Percentiles rank a stretch among this genome's conserved stretches.
These are phyloP conservation scores for Mesodorylaimus sp. DNA, from an alignment of 2,888 invertebrate genomes.

Conservation along the genomic window DNA sequence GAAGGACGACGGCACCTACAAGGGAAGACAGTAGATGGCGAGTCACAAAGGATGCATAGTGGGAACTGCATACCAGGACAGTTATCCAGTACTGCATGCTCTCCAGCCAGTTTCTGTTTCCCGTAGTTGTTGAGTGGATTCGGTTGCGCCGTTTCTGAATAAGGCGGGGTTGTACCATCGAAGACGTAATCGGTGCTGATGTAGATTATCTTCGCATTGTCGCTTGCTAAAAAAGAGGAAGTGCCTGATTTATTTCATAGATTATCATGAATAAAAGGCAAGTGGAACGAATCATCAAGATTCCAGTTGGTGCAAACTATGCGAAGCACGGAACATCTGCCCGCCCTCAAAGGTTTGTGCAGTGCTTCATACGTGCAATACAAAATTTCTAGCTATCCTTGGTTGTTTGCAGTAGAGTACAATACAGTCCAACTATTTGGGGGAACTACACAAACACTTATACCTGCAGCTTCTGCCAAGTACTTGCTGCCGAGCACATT, in stretches of 20 bases:
- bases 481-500: slow-evolving; percentile 34
- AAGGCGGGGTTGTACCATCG: slow-evolving; percentile 39
- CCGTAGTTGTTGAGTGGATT: slow-evolving; percentile 40
- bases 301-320: neutral
- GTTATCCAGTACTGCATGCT: slow-evolving; percentile 29
- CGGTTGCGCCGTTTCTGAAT: slow-evolving; percentile 30
- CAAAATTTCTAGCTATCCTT: neutral
- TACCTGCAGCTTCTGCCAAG: slow-evolving; percentile 28
- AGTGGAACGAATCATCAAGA: neutral
- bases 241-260: too few species aligned
- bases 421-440: neutral
- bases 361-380: too few species aligned
- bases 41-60: neutral
- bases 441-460: neutral
- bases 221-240: slow-evolving; percentile 17
- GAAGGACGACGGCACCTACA: slow-evolving; percentile 34
- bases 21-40: neutral
- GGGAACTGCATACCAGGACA: slow-evolving; percentile 23
- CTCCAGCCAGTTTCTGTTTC: slow-evolving; percentile 36
- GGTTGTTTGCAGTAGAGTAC: neutral
- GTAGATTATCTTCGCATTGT: slow-evolving; percentile 33
- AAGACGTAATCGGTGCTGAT: slow-evolving; percentile 42
- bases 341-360: too few species aligned
- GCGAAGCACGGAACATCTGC: too few species aligned
- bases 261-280: too few species aligned